Conservation (phyloP, 2,113 vertebrate species). For the Mesocricetus auratus region DNA sequence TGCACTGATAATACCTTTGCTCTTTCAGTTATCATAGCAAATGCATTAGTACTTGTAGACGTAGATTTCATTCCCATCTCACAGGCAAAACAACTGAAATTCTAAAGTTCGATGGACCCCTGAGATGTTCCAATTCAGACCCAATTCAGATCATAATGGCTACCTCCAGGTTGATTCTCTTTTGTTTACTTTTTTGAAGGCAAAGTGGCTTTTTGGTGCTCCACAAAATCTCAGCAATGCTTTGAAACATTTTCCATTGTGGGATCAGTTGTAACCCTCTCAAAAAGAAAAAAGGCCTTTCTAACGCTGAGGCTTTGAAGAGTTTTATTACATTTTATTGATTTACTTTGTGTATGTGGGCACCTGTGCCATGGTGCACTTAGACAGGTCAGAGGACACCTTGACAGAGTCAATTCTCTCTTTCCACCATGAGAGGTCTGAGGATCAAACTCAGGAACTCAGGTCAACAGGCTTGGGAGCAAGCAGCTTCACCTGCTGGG, state of each 20-base stretch:
- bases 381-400: too few relatives aligned
- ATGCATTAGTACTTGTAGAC: not conserved
- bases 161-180: not conserved
- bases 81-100: not conserved
- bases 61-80: not conserved
- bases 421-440: not conserved
- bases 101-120: not conserved
- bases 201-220: not conserved
- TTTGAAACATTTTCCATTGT: not conserved
- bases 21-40: not conserved
- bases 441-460: not conserved
- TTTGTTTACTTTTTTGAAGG: conserved; percentile 16
- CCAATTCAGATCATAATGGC: not conserved
- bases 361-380: not conserved
- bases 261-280: not conserved
- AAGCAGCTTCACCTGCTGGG: not conserved
- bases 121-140: not conserved
- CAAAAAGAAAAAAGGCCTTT: not conserved
- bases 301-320: not conserved
- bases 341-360: not conserved
- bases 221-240: not conserved
- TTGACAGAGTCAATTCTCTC: not conserved
- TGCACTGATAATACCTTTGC: not conserved
- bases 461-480: not conserved
- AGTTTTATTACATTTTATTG: not conserved